phyloP scores from a whole-genome alignment of 2,797 vertebrate species.

The Centropyge bicolor region DNA sequence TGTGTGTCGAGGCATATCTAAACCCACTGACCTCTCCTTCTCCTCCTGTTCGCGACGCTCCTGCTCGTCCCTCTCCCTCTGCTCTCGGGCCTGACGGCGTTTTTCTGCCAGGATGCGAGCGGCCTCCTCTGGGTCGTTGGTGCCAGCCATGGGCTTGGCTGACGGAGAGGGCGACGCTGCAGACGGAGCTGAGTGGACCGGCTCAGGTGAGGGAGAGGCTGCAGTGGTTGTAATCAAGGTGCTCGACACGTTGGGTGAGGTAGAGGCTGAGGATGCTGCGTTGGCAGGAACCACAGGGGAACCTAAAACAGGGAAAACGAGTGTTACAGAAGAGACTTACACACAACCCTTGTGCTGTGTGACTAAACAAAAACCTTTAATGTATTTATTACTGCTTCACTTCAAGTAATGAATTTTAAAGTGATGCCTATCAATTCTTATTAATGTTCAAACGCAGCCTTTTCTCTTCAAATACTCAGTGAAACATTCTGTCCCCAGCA shows the following conservation, averaged over 20 bases:
- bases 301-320: slow-evolving; percentile 47
- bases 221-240: slow-evolving; percentile 42
- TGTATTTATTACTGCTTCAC: background rate
- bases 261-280: slow-evolving; percentile 55
- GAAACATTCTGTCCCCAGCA: slow-evolving; percentile 19
- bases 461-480: background rate
- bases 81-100: slow-evolving; percentile 93
- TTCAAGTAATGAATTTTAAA: slow-evolving; percentile 3
- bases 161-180: slow-evolving; percentile 80
- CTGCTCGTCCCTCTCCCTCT: slow-evolving; percentile 92
- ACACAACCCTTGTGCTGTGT: background rate
- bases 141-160: slow-evolving; percentile 91
- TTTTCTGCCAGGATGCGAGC: slow-evolving; percentile 92
- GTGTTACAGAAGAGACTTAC: background rate
- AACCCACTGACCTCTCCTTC: slow-evolving; percentile 88
- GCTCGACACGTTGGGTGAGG: slow-evolving; percentile 43
- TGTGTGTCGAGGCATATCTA: slow-evolving; percentile 13
- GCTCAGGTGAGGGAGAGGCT: slow-evolving; percentile 62
- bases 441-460: background rate
- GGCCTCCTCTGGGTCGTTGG: slow-evolving; percentile 93
- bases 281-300: slow-evolving; percentile 74
- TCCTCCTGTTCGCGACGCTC: slow-evolving; percentile 91
- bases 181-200: slow-evolving; percentile 30
- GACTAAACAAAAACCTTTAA: background rate
- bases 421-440: background rate